A percentile compares a stretch with the other conserved stretches of the same genome.
Evolutionary conservation across 2,113 vertebrate species (phyloP).

Genomic region (Excalfactoria chinensis): DNA sequence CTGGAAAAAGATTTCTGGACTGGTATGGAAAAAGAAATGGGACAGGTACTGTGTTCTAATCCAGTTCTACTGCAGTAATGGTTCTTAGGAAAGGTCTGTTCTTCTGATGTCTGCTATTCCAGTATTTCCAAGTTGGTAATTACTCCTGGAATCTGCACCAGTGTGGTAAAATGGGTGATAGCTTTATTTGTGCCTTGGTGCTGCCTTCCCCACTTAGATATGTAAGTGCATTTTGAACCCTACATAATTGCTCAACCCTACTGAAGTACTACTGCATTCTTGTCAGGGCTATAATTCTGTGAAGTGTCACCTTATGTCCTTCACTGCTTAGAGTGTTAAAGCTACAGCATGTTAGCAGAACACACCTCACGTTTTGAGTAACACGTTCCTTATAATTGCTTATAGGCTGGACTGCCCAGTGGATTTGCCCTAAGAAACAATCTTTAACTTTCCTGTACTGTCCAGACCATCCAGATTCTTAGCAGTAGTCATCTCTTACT

Average conservation of each 20-base stretch:
- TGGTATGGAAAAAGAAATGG: neutral
- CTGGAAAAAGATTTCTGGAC: neutral
- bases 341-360: neutral
- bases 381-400: accelerated
- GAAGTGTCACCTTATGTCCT: accelerated
- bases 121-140: neutral
- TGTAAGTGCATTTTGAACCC: neutral
- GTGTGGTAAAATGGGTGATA: neutral
- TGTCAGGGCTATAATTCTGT: neutral
- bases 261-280: neutral
- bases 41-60: neutral
- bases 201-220: neutral
- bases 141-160: accelerated
- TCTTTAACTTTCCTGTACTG: neutral
- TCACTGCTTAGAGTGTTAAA: neutral
- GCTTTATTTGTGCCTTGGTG: neutral
- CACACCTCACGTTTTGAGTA: neutral
- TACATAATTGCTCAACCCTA: neutral
- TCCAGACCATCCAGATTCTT: neutral
- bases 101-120: neutral
- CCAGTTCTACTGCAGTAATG: neutral
- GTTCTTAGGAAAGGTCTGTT: neutral
- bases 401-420: neutral
- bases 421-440: neutral
- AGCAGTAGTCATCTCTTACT: neutral